A percentile compares a stretch with the other conserved stretches of the same genome.
These are phyloP conservation scores for Drosophila punjabiensis DNA, from an alignment of 1,140 invertebrate species.

Conservation along the genomic window DNA sequence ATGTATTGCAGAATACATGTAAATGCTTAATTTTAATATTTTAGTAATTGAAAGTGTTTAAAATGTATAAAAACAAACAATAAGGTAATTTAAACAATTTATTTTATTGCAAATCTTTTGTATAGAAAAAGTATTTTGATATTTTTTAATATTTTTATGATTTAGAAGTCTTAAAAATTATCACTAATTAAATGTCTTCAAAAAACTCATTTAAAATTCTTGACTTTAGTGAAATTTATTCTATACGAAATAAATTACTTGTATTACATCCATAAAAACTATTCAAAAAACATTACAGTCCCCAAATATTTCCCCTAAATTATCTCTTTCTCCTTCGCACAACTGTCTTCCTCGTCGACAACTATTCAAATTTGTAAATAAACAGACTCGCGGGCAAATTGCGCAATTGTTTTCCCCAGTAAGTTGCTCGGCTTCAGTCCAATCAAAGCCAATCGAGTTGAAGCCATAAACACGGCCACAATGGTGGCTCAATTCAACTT, in stretches of 20 bases:
- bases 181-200: not conserved
- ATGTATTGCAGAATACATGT: too few relatives aligned
- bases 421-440: constrained; percentile 14
- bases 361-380: constrained; percentile 9
- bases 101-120: not conserved
- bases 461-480: constrained; percentile 21
- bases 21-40: too few relatives aligned
- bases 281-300: not conserved
- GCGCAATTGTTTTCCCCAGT: constrained; percentile 8
- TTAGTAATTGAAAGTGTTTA: too few relatives aligned
- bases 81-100: not conserved
- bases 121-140: not conserved
- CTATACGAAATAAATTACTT: not conserved
- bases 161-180: too few relatives aligned
- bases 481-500: constrained; percentile 22
- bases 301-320: not conserved
- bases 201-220: too few relatives aligned
- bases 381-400: constrained; percentile 6
- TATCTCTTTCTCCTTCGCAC: not conserved
- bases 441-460: constrained; percentile 37
- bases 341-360: not conserved
- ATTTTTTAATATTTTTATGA: not conserved
- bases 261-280: not conserved
- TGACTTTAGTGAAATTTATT: not conserved
- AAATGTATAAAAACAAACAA: not conserved